Evolutionary conservation across 2,797 vertebrate genomes (phyloP).

Genomic region (Carduelis carduelis): DNA sequence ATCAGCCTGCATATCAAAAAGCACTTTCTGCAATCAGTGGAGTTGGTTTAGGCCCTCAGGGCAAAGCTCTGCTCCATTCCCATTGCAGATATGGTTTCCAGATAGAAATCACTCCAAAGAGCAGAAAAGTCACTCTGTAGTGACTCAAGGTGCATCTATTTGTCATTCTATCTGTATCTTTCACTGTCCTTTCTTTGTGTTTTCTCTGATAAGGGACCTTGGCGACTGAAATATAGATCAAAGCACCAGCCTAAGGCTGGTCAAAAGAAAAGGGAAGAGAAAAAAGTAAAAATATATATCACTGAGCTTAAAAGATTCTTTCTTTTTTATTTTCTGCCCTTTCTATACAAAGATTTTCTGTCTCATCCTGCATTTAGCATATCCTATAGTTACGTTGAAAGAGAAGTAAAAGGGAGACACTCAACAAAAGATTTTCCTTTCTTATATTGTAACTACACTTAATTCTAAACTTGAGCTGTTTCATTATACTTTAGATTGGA

Average conservation of each 20-base stretch:
- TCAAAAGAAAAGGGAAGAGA: slow-evolving; percentile 2
- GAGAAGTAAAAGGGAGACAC: background rate
- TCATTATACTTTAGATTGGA: background rate
- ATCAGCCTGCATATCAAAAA: background rate
- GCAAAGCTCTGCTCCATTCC: background rate
- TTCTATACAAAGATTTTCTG: slow-evolving; percentile 2
- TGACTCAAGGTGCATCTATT: slow-evolving; percentile 15
- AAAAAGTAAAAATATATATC: background rate
- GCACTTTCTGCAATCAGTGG: background rate
- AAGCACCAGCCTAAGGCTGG: slow-evolving; percentile 36
- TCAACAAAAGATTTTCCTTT: background rate
- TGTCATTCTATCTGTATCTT: slow-evolving; percentile 29
- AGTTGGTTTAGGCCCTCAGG: background rate
- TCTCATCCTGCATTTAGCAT: background rate
- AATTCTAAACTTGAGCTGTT: background rate
- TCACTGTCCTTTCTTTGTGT: slow-evolving; percentile 1
- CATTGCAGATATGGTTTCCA: background rate
- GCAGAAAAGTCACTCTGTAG: background rate
- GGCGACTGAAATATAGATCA: slow-evolving; percentile 61
- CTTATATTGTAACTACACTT: background rate
- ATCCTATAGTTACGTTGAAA: background rate
- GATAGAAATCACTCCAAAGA: slow-evolving; percentile 21
- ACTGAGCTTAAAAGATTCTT: background rate
- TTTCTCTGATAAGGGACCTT: slow-evolving; percentile 57
- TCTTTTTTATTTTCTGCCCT: background rate